A percentile compares a stretch with the other conserved stretches of the same genome.
Evolutionary conservation across 2,888 invertebrate genomes (phyloP).

Genomic region (Clunio marinus): DNA sequence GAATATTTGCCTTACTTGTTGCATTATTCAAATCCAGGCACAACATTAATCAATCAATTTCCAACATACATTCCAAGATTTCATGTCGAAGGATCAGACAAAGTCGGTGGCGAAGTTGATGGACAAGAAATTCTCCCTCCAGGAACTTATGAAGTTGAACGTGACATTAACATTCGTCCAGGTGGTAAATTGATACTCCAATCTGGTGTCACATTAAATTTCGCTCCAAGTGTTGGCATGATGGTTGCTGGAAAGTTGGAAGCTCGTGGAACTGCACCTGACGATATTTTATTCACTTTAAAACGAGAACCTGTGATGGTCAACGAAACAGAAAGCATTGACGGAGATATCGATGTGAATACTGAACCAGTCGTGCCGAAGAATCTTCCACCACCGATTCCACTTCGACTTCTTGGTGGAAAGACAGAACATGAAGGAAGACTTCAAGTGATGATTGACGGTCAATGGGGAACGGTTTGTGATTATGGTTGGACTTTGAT

Average conservation of each 20-base stretch:
- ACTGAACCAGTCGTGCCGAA: conserved; percentile 58
- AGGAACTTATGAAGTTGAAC: conserved; percentile 85
- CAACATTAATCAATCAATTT: conserved; percentile 73
- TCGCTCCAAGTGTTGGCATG: conserved; percentile 91
- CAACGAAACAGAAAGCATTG: conserved; percentile 60
- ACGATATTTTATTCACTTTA: conserved; percentile 73
- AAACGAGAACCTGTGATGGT: conserved; percentile 69
- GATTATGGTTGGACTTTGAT: conserved; percentile 91
- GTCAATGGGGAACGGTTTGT: conserved; percentile 96
- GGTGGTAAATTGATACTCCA: conserved; percentile 86
- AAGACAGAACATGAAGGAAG: conserved; percentile 79
- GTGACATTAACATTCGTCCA: conserved; percentile 91
- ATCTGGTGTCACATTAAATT: conserved; percentile 82
- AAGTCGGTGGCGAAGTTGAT: conserved; percentile 88
- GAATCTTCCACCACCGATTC: conserved; percentile 58
- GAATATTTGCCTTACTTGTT: conserved; percentile 85
- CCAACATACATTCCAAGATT: conserved; percentile 76
- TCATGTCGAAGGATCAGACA: conserved; percentile 62
- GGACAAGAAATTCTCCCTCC: conserved; percentile 77
- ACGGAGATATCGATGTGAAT: conserved; percentile 56
- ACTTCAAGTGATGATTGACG: conserved; percentile 75
- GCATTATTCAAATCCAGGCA: conserved; percentile 83
- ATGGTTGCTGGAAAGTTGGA: conserved; percentile 91
- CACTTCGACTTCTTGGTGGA: conserved; percentile 78
- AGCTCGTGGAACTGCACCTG: conserved; percentile 72